Conservation (phyloP, 2,888 invertebrate genomes). For the Eupelmus urozonus region DNA sequence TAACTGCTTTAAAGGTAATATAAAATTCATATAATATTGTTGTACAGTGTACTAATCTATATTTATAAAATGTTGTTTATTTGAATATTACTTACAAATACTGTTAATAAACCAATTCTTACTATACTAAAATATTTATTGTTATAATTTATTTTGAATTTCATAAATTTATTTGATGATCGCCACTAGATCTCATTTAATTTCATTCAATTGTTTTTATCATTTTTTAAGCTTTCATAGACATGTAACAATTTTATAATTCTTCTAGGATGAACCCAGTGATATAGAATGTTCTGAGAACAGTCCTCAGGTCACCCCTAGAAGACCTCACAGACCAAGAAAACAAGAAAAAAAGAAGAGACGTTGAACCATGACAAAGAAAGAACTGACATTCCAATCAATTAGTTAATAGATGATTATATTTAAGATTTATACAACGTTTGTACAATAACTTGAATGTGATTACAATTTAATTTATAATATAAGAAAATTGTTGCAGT, state of each 20-base stretch:
- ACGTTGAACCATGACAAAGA: slow-evolving; percentile 77
- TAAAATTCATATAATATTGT: background rate
- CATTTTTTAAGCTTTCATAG: too few relatives aligned
- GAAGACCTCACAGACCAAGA: slow-evolving; percentile 81
- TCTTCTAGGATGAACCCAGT: slow-evolving; percentile 82
- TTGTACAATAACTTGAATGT: background rate
- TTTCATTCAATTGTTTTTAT: too few relatives aligned
- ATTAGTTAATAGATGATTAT: background rate
- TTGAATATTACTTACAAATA: background rate
- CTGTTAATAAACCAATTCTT: background rate
- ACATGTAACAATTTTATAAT: background rate
- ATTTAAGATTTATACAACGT: background rate
- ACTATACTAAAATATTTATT: background rate
- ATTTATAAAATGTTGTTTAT: background rate
- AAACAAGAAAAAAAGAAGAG: slow-evolving; percentile 87
- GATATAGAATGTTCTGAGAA: slow-evolving; percentile 87
- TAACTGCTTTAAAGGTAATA: slow-evolving; percentile 72
- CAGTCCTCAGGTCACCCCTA: slow-evolving; percentile 84
- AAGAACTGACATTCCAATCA: background rate
- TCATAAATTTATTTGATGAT: too few relatives aligned
- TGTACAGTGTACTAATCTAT: background rate
- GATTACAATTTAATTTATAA: background rate
- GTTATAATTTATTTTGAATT: too few relatives aligned
- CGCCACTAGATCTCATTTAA: too few relatives aligned
- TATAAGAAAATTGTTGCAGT: slow-evolving; percentile 3